Evolutionary conservation across 1,140 invertebrate genomes (phyloP).

Genomic region (Pomacea maculata): DNA sequence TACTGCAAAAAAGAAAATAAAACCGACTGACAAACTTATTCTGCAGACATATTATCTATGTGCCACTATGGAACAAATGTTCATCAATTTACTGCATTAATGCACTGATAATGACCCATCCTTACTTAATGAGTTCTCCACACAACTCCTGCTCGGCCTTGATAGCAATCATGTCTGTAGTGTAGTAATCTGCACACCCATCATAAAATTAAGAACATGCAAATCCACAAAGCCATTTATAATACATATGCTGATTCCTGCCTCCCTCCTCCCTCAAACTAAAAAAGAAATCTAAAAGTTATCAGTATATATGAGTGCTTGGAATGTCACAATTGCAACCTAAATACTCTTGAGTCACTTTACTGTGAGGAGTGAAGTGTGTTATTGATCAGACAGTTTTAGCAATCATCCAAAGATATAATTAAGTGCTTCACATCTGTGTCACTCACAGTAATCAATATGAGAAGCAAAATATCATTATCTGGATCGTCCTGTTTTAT

Average conservation of each 20-base stretch:
- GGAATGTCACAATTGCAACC: no score
- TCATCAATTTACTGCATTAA: not conserved
- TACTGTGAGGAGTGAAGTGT: no score
- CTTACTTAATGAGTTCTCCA: slow-evolving; percentile 79
- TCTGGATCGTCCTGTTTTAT: no score
- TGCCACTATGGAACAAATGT: not conserved
- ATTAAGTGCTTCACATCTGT: no score
- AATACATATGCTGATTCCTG: not conserved
- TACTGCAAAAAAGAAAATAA: not conserved
- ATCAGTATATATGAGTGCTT: not conserved
- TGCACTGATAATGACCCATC: not conserved
- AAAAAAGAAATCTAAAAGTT: not conserved
- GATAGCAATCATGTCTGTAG: slow-evolving; percentile 85
- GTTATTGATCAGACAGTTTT: no score
- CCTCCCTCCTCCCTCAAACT: no score
- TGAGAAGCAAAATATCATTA: no score
- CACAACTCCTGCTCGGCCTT: slow-evolving; percentile 88
- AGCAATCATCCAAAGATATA: no score
- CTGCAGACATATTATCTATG: not conserved
- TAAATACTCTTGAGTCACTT: no score
- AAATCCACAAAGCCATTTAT: not conserved
- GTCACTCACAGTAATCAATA: no score
- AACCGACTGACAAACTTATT: not conserved
- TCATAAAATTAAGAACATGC: not conserved
- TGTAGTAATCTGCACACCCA: slow-evolving; percentile 77